Evolutionary conservation across 2,888 invertebrate genomes (phyloP).

Genomic region (Nomada goodeniana): DNA sequence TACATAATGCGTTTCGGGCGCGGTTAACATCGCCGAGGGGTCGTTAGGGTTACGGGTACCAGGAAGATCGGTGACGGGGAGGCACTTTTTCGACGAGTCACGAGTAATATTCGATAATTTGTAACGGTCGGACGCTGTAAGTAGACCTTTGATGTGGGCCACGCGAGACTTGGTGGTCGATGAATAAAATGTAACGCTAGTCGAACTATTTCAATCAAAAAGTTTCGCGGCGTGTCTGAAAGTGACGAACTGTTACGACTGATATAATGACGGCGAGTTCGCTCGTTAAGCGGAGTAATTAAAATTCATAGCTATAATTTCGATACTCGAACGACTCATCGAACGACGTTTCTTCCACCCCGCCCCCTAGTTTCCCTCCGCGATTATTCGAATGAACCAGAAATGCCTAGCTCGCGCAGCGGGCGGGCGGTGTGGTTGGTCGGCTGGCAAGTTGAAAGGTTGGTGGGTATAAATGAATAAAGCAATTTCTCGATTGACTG

Average conservation of each 20-base stretch:
- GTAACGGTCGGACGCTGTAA: too few species aligned
- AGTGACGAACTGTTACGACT: background rate
- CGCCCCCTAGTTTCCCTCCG: background rate
- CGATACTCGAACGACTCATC: conserved; percentile 3
- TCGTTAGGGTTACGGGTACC: background rate
- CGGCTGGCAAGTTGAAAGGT: conserved; percentile 13
- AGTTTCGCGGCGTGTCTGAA: background rate
- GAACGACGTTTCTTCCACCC: conserved; percentile 19
- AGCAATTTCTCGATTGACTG: conserved; percentile 64
- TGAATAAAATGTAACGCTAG: background rate
- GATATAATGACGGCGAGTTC: background rate
- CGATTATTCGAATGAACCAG: conserved; percentile 43
- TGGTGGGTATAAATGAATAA: conserved; percentile 42
- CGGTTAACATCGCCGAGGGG: too few species aligned
- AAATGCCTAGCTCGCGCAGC: conserved; percentile 22
- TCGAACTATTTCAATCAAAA: background rate
- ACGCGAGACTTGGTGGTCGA: background rate
- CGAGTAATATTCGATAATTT: background rate
- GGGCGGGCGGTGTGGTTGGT: background rate
- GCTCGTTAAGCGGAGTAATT: conserved; percentile 28
- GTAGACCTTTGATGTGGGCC: too few species aligned
- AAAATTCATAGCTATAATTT: background rate
- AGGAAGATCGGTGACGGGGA: too few species aligned
- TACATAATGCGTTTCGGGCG: background rate
- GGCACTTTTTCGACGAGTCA: background rate